Base-by-base conservation (phyloP, 1,140 invertebrate genomes). In the Triops cancriformis region DNA sequence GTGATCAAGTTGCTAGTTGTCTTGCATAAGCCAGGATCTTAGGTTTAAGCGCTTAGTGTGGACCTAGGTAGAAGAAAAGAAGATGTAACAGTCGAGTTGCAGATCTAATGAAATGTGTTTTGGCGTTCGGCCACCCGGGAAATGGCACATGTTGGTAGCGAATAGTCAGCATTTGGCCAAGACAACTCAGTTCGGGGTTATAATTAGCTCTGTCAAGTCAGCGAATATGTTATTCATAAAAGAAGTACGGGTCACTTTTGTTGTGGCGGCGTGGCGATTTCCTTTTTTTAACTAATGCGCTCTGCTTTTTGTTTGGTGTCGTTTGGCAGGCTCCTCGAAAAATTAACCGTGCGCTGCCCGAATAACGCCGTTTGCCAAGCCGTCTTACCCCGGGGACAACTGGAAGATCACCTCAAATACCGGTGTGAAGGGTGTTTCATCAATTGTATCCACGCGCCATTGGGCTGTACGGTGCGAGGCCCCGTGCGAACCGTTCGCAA, bases 291-390 rank as follows among this genome's bases (percentile, higher is more conserved):
- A 76, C 74, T 80, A 23, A 64, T n/a, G n/a, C 14, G 23, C 23
- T 64, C 23, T 18, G 14, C 18, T 18, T 64, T 64, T 23, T n/a
- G 6, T 64, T 23, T 64, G 23, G 2, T 37, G 31, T 37, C 51
- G 31, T 31, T 82, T 84, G 75, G 26, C 80, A 87, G 86, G 80
- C 81, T 87, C 41, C 81, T 87, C 77, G 87, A 87, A 80, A 88
- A 88, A 80, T 78, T 88, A 26, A 78, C 83, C 64, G 86, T 88
- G 12, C 84, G 84, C 73, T 87, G 86, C 82, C 87, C 87, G 4
- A 87, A 87, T 83, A 82, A 84, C 9, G 83, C 85, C 79, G 83
- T 84, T 73, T 87, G 86, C 81, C 83, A 85, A 76, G 83, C 84
- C 78, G 83, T 85, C 26, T 77, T 87, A 31, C 83, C 83, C 1